Evolutionary conservation across 2,888 invertebrate species (phyloP).

Genomic region (Poecilobothrus nobilitatus): DNA sequence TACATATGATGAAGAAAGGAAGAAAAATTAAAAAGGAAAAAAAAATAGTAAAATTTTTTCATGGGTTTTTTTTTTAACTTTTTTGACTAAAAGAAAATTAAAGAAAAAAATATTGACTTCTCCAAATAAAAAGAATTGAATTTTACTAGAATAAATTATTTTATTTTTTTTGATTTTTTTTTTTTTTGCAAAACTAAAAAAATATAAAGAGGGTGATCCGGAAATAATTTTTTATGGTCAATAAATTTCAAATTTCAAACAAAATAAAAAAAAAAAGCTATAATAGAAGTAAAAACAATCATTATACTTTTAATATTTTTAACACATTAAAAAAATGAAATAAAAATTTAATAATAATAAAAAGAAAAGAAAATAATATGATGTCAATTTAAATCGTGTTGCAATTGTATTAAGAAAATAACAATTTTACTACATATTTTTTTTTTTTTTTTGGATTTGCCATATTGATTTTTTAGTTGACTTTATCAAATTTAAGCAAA

Average conservation of each 20-base stretch:
- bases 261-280: background rate
- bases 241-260: background rate
- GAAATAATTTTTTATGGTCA: constrained; percentile 6
- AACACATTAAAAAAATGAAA: background rate
- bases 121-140: background rate
- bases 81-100: too few species aligned
- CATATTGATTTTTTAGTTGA: too few species aligned
- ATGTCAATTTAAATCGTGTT: too few species aligned
- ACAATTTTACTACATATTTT: too few species aligned
- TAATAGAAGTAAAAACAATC: too few species aligned
- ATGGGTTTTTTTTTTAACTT: too few species aligned
- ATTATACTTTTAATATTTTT: background rate
- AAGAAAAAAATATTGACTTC: background rate
- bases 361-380: too few species aligned
- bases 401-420: too few species aligned
- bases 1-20: background rate
- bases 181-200: background rate
- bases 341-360: too few species aligned
- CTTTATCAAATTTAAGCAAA: too few species aligned
- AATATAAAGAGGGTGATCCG: background rate
- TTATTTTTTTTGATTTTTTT: background rate
- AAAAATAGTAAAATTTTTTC: too few species aligned
- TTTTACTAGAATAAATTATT: background rate
- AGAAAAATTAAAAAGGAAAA: background rate
- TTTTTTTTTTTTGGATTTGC: too few species aligned